A percentile compares a stretch with the other conserved stretches of the same genome.
Conservation (phyloP, 2,888 invertebrate species). For the Elgonia sp. region DNA sequence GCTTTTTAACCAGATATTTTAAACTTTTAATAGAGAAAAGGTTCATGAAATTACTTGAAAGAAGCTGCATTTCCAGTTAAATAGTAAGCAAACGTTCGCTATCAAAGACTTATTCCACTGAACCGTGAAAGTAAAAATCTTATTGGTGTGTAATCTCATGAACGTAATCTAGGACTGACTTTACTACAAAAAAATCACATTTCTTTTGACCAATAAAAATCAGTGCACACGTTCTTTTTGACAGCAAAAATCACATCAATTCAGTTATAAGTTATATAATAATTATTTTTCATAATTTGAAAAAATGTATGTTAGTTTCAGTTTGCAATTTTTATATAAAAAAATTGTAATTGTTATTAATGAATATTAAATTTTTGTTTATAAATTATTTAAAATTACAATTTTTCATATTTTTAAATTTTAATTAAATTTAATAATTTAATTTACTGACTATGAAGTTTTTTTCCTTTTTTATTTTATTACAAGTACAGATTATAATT, state of each 20-base stretch:
- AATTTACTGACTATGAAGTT: no score
- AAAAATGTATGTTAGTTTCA: no score
- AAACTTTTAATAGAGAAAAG: constrained; percentile 18
- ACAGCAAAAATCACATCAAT: background rate
- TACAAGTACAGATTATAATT: no score
- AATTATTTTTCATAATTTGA: no score
- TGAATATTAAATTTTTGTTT: no score
- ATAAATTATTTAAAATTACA: no score
- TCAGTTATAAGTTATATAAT: background rate
- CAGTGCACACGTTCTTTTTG: background rate
- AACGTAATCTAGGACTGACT: constrained; percentile 19
- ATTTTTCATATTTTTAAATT: no score
- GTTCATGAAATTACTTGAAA: constrained; percentile 14
- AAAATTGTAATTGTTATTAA: no score
- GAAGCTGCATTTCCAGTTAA: constrained; percentile 20
- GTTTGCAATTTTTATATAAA: no score
- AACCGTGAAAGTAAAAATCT: constrained; percentile 28
- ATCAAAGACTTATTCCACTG: constrained; percentile 15
- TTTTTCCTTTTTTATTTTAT: no score
- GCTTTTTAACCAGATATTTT: background rate
- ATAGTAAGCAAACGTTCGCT: constrained; percentile 30
- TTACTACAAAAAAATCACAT: constrained; percentile 7
- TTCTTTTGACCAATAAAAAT: constrained; percentile 16
- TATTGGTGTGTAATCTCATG: constrained; percentile 27
- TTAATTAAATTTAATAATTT: no score